phyloP scores from a whole-genome alignment of 2,797 vertebrate genomes.

The Sciurus carolinensis region DNA sequence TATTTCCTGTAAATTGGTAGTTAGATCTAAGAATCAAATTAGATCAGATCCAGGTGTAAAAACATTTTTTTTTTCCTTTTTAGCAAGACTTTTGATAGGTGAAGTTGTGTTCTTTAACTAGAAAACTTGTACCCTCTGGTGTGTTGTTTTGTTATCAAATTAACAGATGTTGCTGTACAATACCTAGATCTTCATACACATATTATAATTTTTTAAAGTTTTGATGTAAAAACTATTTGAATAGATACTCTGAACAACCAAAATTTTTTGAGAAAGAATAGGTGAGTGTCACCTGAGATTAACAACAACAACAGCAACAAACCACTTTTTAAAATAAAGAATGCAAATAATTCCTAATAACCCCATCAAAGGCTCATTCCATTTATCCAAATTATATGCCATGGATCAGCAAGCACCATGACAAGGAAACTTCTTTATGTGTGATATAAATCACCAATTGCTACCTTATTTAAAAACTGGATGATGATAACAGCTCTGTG shows the following conservation, averaged over 20 bases:
- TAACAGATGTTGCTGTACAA: neutral
- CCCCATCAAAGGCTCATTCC: conserved; percentile 53
- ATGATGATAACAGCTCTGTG: conserved; percentile 83
- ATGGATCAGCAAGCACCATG: conserved; percentile 82
- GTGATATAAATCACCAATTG: conserved; percentile 84
- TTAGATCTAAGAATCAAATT: neutral
- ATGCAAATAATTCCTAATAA: conserved; percentile 85
- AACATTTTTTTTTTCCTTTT: neutral
- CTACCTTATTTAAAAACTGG: conserved; percentile 86
- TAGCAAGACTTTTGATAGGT: neutral
- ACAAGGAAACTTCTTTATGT: conserved; percentile 83
- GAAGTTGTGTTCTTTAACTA: conserved; percentile 6
- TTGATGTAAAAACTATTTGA: conserved; percentile 67
- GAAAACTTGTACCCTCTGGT: neutral
- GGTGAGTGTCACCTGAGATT: conserved; percentile 67
- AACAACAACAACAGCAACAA: conserved; percentile 72
- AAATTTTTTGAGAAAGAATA: conserved; percentile 62
- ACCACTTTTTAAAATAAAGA: conserved; percentile 47
- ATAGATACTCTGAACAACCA: conserved; percentile 66
- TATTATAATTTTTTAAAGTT: conserved; percentile 66
- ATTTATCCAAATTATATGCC: conserved; percentile 80
- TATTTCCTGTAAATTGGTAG: neutral
- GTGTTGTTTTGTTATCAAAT: neutral
- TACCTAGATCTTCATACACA: neutral
- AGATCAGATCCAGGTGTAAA: neutral